phyloP scores from a whole-genome alignment of 1,140 invertebrate species.

The Rhagoletis zephyria region DNA sequence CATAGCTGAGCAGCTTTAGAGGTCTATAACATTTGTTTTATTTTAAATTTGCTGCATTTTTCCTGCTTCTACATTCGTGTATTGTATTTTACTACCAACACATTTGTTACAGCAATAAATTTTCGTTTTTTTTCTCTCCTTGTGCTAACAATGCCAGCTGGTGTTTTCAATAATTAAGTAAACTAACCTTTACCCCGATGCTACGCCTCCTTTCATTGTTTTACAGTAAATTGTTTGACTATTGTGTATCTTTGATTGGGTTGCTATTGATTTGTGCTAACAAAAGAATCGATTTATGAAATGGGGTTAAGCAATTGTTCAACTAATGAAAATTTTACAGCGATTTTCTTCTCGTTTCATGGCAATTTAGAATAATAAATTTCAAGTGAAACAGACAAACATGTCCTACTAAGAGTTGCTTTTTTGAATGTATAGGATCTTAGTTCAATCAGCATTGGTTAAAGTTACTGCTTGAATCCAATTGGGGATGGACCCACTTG shows the following conservation, averaged over 20 bases:
- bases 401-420: no score
- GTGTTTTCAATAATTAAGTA: slow-evolving; percentile 4
- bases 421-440: no score
- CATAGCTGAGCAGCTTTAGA: background rate
- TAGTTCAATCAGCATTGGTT: no score
- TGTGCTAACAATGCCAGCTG: background rate
- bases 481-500: no score
- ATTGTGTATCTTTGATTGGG: slow-evolving; percentile 26
- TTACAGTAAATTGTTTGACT: background rate
- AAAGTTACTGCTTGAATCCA: no score
- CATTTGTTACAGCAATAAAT: background rate
- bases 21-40: background rate
- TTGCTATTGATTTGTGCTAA: slow-evolving; percentile 30
- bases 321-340: slow-evolving; percentile 21
- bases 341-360: background rate
- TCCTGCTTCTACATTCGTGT: background rate
- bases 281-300: slow-evolving; percentile 46
- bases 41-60: background rate
- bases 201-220: background rate
- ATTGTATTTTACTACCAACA: background rate
- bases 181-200: background rate
- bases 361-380: no score
- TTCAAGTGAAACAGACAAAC: no score
- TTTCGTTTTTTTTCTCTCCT: background rate
- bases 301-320: slow-evolving; percentile 5